Conservation (phyloP, 2,797 vertebrate genomes). For the Sparus aurata region DNA sequence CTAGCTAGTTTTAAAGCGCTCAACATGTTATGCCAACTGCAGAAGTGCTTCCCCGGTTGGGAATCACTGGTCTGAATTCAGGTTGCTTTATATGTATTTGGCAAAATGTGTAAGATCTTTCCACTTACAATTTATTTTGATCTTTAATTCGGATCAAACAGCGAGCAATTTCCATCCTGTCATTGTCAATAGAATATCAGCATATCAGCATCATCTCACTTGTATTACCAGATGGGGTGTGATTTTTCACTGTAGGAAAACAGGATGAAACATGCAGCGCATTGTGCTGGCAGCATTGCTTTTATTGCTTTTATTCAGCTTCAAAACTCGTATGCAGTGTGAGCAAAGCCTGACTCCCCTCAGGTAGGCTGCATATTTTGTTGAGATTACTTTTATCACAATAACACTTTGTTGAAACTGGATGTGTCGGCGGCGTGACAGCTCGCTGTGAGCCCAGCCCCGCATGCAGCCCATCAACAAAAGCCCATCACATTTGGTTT, state of each 20-base stretch:
- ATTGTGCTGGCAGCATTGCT: conserved; percentile 23
- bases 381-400: conserved; percentile 54
- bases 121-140: not conserved
- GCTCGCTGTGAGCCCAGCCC: conserved; percentile 44
- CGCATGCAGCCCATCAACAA: conserved; percentile 37
- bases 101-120: conserved; percentile 3
- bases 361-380: conserved; percentile 55
- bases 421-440: conserved; percentile 44
- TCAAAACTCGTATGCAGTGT: conserved; percentile 2
- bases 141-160: conserved; percentile 4
- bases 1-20: not conserved
- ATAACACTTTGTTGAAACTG: conserved; percentile 53
- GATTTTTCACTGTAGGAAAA: conserved; percentile 29
- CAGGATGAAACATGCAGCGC: conserved; percentile 5
- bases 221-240: not conserved
- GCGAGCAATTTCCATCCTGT: not conserved
- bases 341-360: conserved; percentile 28
- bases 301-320: conserved; percentile 26
- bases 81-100: not conserved
- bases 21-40: not conserved
- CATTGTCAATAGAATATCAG: conserved; percentile 4
- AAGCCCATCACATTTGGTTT: conserved; percentile 38
- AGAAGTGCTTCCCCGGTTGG: not conserved
- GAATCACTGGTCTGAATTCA: not conserved
- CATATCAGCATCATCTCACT: not conserved